Conservation (phyloP, 2,888 invertebrate species). For the Tenthredo distinguenda region DNA sequence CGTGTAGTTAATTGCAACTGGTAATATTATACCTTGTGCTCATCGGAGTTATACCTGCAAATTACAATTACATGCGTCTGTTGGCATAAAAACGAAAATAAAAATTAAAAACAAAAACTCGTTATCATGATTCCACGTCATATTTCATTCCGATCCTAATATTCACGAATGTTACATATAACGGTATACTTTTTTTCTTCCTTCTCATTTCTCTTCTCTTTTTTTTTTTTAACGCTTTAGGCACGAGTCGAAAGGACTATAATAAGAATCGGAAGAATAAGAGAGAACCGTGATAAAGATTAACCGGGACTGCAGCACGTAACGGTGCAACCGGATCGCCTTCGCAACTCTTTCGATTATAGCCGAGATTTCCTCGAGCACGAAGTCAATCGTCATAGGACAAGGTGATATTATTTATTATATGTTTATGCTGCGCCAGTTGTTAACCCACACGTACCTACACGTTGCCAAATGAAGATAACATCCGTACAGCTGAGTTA, state of each 20-base stretch:
- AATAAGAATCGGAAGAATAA: background rate
- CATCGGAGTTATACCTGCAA: background rate
- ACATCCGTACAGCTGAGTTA: background rate
- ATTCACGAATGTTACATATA: background rate
- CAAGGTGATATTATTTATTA: background rate
- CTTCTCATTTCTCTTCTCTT: background rate
- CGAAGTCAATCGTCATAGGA: background rate
- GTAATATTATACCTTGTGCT: background rate
- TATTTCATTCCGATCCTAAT: background rate
- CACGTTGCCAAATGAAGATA: background rate
- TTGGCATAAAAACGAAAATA: background rate
- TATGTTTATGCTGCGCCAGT: conserved; percentile 14
- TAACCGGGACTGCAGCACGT: background rate
- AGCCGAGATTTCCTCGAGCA: conserved; percentile 31
- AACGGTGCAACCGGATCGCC: conserved; percentile 50
- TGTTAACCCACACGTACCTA: conserved; percentile 36
- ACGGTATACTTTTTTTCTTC: background rate
- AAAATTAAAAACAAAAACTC: background rate
- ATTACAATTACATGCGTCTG: background rate
- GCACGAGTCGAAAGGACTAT: background rate
- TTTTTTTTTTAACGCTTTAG: background rate
- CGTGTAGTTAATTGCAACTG: conserved; percentile 23
- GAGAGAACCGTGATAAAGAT: background rate
- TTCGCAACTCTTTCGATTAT: conserved; percentile 29
- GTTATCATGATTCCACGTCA: background rate